Percentiles rank a stretch among this genome's conserved stretches.
These are phyloP conservation scores for Nasonovia ribisnigri DNA, from an alignment of 2,888 invertebrate species.

Conservation along the genomic window DNA sequence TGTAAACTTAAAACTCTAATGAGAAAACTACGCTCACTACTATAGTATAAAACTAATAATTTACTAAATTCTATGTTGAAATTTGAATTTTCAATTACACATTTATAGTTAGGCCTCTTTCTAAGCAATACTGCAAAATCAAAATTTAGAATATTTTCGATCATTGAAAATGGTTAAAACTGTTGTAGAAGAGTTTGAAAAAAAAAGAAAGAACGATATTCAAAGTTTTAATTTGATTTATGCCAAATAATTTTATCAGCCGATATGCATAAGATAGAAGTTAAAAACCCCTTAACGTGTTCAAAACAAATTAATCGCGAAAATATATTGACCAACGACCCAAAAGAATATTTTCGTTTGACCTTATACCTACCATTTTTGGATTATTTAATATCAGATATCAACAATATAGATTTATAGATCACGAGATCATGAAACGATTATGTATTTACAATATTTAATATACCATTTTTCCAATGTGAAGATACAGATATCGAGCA, in stretches of 20 bases:
- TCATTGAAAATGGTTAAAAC: conserved; percentile 11
- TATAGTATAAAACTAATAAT: conserved; percentile 9
- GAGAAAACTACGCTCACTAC: background rate
- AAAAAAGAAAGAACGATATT: conserved; percentile 3
- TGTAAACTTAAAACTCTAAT: too few species aligned
- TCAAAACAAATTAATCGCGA: conserved; percentile 19
- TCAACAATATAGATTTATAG: conserved; percentile 39
- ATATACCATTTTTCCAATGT: conserved; percentile 16
- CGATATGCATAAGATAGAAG: conserved; percentile 23
- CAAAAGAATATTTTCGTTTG: conserved; percentile 33
- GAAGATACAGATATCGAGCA: background rate
- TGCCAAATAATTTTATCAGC: too few species aligned
- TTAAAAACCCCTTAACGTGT: conserved; percentile 23
- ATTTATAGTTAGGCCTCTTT: background rate
- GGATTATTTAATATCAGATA: conserved; percentile 31
- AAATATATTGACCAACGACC: conserved; percentile 27
- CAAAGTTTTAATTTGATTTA: background rate
- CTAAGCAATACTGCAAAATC: conserved; percentile 21
- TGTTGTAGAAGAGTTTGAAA: conserved; percentile 5
- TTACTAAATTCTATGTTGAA: conserved; percentile 19
- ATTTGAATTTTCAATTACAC: conserved; percentile 30
- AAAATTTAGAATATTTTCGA: conserved; percentile 21
- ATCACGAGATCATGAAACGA: conserved; percentile 14
- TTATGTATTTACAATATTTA: conserved; percentile 36
- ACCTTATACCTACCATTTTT: conserved; percentile 37